phyloP scores from a whole-genome alignment of 2,113 vertebrate genomes.

The Petroica traversi region DNA sequence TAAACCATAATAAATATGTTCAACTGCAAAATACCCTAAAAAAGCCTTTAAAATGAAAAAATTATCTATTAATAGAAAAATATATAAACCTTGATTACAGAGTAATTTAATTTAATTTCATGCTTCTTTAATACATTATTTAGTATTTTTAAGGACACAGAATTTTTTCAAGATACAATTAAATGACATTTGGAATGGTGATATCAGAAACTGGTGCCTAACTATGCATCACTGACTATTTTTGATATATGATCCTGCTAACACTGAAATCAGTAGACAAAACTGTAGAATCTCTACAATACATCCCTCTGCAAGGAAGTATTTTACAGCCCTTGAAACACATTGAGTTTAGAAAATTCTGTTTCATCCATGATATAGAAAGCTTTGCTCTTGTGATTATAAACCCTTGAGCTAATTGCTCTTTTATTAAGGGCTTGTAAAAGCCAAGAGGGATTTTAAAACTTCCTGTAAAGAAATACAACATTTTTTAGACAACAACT shows the following conservation, averaged over 20 bases:
- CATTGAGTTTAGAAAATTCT: background rate
- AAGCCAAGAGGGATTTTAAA: background rate
- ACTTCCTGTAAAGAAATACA: background rate
- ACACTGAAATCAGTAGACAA: background rate
- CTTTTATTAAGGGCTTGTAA: background rate
- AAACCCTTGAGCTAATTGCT: background rate
- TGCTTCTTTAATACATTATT: fast-evolving
- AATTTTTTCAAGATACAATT: background rate
- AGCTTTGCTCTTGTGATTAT: background rate
- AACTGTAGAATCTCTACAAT: background rate
- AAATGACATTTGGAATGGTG: background rate
- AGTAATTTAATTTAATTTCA: background rate
- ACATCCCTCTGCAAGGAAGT: too few species aligned
- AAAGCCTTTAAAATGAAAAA: background rate
- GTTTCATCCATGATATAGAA: background rate
- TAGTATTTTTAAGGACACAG: background rate
- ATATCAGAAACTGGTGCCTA: background rate
- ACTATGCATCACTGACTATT: background rate
- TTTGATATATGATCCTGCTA: background rate
- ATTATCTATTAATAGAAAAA: background rate
- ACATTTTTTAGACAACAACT: background rate
- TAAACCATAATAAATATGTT: background rate
- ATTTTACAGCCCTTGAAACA: background rate
- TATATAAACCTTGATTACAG: background rate
- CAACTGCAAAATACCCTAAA: background rate